Conservation (phyloP, 2,797 vertebrate genomes). For the Chromobotia macracanthus region DNA sequence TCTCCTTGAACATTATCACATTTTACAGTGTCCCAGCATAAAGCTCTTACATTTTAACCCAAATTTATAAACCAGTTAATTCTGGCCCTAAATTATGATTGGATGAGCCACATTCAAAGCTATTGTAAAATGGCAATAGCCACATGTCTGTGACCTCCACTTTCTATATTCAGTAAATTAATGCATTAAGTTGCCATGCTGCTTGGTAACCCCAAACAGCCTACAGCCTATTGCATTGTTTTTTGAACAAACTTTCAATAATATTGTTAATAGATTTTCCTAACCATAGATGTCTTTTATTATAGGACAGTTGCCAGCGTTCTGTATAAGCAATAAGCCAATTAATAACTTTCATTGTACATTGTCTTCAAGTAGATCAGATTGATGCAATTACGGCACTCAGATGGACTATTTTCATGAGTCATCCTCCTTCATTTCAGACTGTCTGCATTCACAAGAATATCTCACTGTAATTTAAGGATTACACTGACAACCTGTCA, state of each 20-base stretch:
- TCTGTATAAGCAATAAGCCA: background rate
- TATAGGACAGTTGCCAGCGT: background rate
- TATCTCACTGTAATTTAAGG: slow-evolving; percentile 23
- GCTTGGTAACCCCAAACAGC: background rate
- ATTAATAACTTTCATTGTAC: background rate
- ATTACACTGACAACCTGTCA: slow-evolving; percentile 31
- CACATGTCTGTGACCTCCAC: background rate
- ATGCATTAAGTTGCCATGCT: background rate
- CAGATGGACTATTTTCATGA: slow-evolving; percentile 13
- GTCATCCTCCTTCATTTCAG: slow-evolving; percentile 13
- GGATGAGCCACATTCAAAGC: background rate
- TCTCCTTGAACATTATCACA: background rate
- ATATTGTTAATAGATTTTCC: background rate
- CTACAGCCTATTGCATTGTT: background rate
- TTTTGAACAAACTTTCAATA: background rate
- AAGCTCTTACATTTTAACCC: background rate
- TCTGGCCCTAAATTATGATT: background rate
- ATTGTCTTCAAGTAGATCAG: background rate
- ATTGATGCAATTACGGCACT: slow-evolving; percentile 17
- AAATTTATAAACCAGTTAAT: background rate
- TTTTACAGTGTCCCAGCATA: background rate
- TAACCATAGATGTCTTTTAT: background rate
- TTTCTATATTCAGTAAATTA: background rate
- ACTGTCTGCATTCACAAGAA: slow-evolving; percentile 19
- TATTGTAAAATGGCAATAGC: background rate